A percentile compares a stretch with the other conserved stretches of the same genome.
Evolutionary conservation across 2,888 invertebrate species (phyloP).

Genomic region (Leucoma salicis): DNA sequence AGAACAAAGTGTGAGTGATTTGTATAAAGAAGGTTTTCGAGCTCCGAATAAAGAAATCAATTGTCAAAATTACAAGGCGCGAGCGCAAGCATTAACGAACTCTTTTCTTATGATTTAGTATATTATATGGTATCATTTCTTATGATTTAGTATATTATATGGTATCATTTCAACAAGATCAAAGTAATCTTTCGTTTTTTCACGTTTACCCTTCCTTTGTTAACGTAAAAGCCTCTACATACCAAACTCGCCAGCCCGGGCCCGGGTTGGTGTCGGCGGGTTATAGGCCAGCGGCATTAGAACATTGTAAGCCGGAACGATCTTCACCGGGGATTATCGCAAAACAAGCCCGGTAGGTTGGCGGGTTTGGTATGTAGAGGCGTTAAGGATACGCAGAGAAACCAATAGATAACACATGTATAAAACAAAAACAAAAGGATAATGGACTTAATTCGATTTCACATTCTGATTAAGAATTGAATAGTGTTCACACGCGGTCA

Average conservation of each 20-base stretch:
- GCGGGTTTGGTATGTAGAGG: too few species aligned
- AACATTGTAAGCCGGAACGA: too few species aligned
- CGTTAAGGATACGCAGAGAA: conserved; percentile 46
- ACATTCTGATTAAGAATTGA: conserved; percentile 32
- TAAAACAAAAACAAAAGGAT: too few species aligned
- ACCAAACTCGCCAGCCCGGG: too few species aligned
- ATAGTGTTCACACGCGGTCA: conserved; percentile 14
- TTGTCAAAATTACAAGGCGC: conserved; percentile 62
- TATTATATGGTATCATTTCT: conserved; percentile 53
- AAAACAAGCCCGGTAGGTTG: too few species aligned
- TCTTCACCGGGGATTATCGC: too few species aligned
- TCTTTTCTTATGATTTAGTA: conserved; percentile 57
- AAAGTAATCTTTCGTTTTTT: conserved; percentile 57
- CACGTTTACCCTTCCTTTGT: conserved; percentile 64
- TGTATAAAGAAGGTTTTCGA: conserved; percentile 52
- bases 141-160: conserved; percentile 49
- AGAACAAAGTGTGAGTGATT: too few species aligned
- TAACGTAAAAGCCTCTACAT: too few species aligned
- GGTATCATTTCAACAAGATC: conserved; percentile 62
- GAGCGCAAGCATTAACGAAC: conserved; percentile 39
- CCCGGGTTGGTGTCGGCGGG: too few species aligned
- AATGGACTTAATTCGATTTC: conserved; percentile 38
- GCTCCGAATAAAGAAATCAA: conserved; percentile 69
- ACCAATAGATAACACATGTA: conserved; percentile 49
- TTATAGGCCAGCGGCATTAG: too few species aligned